These are phyloP conservation scores for Lathamus discolor DNA, from an alignment of 2,113 vertebrate genomes.

Conservation along the genomic window DNA sequence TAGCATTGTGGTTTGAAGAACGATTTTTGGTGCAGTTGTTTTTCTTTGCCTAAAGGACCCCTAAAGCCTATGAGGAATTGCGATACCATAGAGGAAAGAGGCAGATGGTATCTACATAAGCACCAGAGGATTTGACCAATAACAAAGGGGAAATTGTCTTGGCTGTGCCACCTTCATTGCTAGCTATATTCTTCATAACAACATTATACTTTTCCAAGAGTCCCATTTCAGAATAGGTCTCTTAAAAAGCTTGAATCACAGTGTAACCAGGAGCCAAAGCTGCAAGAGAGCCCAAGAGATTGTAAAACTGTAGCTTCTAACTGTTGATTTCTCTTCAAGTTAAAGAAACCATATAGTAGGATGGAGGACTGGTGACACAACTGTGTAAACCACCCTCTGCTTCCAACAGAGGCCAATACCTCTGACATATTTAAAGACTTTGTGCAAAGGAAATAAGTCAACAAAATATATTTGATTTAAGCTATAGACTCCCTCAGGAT, in stretches of 20 bases:
- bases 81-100: constrained; percentile 26
- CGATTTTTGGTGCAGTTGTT: neutral
- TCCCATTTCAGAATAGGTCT: neutral
- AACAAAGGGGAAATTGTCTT: constrained; percentile 51
- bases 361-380: neutral
- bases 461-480: constrained; percentile 12
- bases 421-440: constrained; percentile 11
- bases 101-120: constrained; percentile 59
- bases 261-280: neutral
- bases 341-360: neutral
- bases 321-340: neutral
- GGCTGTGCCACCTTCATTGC: constrained; percentile 29
- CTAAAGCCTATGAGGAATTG: constrained; percentile 26
- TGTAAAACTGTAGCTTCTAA: neutral
- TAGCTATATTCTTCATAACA: constrained; percentile 13
- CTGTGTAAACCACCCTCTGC: neutral
- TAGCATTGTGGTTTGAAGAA: neutral
- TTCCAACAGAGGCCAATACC: neutral
- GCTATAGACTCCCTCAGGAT: neutral
- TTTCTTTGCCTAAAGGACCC: constrained; percentile 50
- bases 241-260: neutral
- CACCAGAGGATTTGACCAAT: constrained; percentile 61
- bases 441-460: neutral
- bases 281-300: neutral
- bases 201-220: constrained; percentile 13